Conservation (phyloP, 2,113 vertebrate species). For the Clarias gariepinus region DNA sequence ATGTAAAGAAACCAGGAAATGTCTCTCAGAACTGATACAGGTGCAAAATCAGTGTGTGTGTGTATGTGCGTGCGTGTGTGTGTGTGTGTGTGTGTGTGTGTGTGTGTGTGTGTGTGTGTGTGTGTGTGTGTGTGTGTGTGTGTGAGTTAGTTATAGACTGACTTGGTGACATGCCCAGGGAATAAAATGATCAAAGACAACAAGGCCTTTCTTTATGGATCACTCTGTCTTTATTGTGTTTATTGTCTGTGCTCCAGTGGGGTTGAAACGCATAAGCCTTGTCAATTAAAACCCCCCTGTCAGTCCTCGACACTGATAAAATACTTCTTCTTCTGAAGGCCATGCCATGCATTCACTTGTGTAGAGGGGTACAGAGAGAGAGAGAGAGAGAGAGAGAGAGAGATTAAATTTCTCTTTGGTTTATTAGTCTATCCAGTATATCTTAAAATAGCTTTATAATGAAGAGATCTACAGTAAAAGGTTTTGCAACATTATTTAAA, state of each 20-base stretch:
- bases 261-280: conserved; percentile 51
- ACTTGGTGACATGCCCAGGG: conserved; percentile 51
- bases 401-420: conserved; percentile 5
- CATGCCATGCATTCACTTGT: conserved; percentile 41
- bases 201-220: conserved; percentile 58
- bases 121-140: background rate
- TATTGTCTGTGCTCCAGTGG: conserved; percentile 60
- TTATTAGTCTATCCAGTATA: background rate
- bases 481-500: background rate
- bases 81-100: conserved; percentile 32
- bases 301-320: conserved; percentile 53
- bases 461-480: background rate
- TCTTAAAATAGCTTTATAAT: background rate
- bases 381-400: background rate
- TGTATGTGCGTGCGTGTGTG: conserved; percentile 35
- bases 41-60: conserved; percentile 24
- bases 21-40: conserved; percentile 36
- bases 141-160: conserved; percentile 31
- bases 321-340: conserved; percentile 54
- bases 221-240: conserved; percentile 62
- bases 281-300: conserved; percentile 61
- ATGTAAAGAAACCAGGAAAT: conserved; percentile 36
- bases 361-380: conserved; percentile 23
- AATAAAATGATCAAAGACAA: conserved; percentile 58
- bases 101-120: conserved; percentile 34